Evolutionary conservation across 2,888 invertebrate genomes (phyloP), one percentile per base, ranked within the genome.

Genomic region (Punctoribates punctum): DNA sequence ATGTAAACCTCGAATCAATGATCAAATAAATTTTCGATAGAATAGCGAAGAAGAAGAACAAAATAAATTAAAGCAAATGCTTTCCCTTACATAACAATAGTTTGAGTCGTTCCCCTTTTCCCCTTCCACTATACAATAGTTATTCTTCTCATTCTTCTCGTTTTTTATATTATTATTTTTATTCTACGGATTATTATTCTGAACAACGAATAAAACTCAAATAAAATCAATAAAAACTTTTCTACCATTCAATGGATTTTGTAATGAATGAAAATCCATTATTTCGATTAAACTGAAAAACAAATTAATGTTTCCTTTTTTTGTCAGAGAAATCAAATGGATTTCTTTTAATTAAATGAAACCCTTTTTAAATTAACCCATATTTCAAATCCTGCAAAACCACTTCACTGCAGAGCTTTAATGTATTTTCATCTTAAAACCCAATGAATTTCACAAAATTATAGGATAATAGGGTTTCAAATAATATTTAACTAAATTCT

Each of bases 381-480:
- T 23, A 25, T 54, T 20, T 3, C 6, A 20, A 27, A 5, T 6
- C 23, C 60, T 27, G 60, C 5, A 60, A 60, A 17, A 60, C 3
- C 65, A 65, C 65, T 65, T 65, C 65, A 29, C 65, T 65, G 65
- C 17, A 65, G 5, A 65, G 48, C 48, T 17, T 17, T 48, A 13
- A 13, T 13, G 48, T 13, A 48, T n/a, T 60, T 34, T 34, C 4
- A 20, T 51, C 51, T 51, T 51, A 51, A n/a, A n/a, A 17, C 13
- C n/a, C n/a, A n/a, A n/a, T n/a, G n/a, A n/a, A n/a, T n/a, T n/a
- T n/a, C n/a, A n/a, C n/a, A n/a, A n/a, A n/a, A n/a, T n/a, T n/a
- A n/a, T n/a, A n/a, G n/a, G n/a, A n/a, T n/a, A n/a, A n/a, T n/a
- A n/a, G n/a, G n/a, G n/a, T n/a, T n/a, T n/a, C n/a, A n/a, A n/a